These are phyloP conservation scores for Chymomyza procnemis DNA, from an alignment of 2,888 invertebrate species.

Conservation along the genomic window DNA sequence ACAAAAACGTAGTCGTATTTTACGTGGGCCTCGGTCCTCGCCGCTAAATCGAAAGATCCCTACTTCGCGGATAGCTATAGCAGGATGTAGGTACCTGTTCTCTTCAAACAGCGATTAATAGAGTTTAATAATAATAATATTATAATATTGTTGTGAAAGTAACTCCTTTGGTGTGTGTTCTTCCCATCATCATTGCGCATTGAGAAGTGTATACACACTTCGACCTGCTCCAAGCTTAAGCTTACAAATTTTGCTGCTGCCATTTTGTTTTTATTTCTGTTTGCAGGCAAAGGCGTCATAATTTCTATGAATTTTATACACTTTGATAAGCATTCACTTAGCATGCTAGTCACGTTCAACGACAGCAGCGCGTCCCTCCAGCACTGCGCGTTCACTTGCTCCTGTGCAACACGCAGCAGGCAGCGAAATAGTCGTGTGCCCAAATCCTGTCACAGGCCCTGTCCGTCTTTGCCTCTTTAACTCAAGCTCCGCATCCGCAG, in stretches of 20 bases:
- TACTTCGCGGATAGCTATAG: too few species aligned
- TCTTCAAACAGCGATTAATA: too few species aligned
- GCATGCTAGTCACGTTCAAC: slow-evolving; percentile 63
- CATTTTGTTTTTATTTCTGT: neutral
- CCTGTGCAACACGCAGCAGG: slow-evolving; percentile 1
- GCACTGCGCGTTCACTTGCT: too few species aligned
- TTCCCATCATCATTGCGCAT: too few species aligned
- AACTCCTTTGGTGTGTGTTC: too few species aligned
- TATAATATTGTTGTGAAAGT: too few species aligned
- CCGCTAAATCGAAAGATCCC: too few species aligned
- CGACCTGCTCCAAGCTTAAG: neutral
- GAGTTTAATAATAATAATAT: too few species aligned
- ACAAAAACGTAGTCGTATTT: too few species aligned
- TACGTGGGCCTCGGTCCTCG: too few species aligned
- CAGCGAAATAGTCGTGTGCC: neutral
- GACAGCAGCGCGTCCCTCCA: neutral
- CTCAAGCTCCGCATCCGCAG: neutral
- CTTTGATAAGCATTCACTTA: slow-evolving; percentile 66
- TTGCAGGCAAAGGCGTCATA: slow-evolving; percentile 52
- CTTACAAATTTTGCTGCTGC: too few species aligned
- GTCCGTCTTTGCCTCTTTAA: neutral
- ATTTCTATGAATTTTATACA: slow-evolving; percentile 69
- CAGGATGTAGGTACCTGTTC: too few species aligned
- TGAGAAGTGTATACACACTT: neutral
- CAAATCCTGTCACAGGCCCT: neutral